phyloP scores from a whole-genome alignment of 2,888 invertebrate species.

The Callyntrura guangdongensis region DNA sequence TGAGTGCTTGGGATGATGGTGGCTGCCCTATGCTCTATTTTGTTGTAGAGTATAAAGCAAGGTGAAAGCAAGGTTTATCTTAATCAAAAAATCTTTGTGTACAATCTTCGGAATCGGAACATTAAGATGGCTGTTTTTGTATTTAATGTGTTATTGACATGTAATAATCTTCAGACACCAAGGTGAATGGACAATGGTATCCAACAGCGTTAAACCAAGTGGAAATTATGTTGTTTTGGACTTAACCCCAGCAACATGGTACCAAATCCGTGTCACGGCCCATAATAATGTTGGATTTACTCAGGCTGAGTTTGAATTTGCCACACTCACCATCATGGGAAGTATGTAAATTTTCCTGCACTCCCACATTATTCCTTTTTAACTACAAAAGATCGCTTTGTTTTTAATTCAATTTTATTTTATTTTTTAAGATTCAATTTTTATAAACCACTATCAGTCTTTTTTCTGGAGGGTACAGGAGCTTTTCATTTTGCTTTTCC shows the following conservation, averaged over 20 bases:
- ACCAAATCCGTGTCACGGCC: slow-evolving; percentile 86
- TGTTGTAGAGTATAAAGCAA: slow-evolving; percentile 97
- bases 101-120: too few species aligned
- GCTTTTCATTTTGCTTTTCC: slow-evolving; percentile 50
- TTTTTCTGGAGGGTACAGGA: slow-evolving; percentile 77
- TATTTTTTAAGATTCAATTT: slow-evolving; percentile 35
- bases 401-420: slow-evolving; percentile 49
- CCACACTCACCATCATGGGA: slow-evolving; percentile 97
- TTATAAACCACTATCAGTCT: slow-evolving; percentile 68
- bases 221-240: slow-evolving; percentile 95
- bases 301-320: slow-evolving; percentile 98
- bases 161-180: slow-evolving; percentile 88
- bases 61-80: slow-evolving; percentile 89
- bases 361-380: slow-evolving; percentile 1
- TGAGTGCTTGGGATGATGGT: slow-evolving; percentile 96
- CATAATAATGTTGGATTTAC: slow-evolving; percentile 97
- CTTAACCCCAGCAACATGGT: slow-evolving; percentile 95
- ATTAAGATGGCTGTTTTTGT: too few species aligned
- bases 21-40: slow-evolving; percentile 98
- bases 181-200: slow-evolving; percentile 97
- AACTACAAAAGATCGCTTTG: slow-evolving; percentile 22
- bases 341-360: slow-evolving; percentile 88
- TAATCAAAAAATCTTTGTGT: too few species aligned
- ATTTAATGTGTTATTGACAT: not conserved
- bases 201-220: slow-evolving; percentile 96